Evolutionary conservation across 2,888 invertebrate genomes (phyloP), one percentile per base, ranked within the genome.

Genomic region (Sinelater perroti): DNA sequence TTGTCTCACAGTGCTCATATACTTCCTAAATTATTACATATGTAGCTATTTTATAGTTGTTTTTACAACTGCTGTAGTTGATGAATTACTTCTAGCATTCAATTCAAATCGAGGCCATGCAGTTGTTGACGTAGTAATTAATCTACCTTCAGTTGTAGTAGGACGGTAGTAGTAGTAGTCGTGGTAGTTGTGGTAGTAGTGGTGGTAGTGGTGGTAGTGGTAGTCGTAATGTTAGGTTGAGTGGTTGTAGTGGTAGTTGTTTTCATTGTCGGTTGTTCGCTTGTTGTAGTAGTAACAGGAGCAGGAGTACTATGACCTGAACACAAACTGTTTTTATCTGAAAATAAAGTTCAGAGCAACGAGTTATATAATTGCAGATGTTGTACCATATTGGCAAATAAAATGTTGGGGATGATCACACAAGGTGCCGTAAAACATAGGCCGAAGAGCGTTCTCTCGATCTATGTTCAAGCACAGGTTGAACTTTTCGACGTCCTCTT

Each of bases 371-470:
- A 1, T 18, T 6, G n/a, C 10, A n/a, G n/a, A n/a, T n/a, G 11
- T 11, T 8, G 6, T 35, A 47, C 47, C 47, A 21, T 35, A 47
- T 10, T 47, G 47, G 24, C 47, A 47, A 7, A 47, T 10, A n/a
- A 35, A 47, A 1, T 2, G 4, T 47, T 47, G 47, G 1, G 47
- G 16, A 14, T 3, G 36, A 14, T 5, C 3, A 16, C 47, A 47
- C 14, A n/a, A 0, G 1, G 35, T 47, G 1, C 47, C 47, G 11
- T 47, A 47, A n/a, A 35, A 35, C n/a, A 47, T 14, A 1, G 35
- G n/a, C 4, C 14, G 14, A 11, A 47, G 11, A 11, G 35, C 6
- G 36, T 47, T 26, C 11, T 47, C 47, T 2, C 47, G 24, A 16
- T 47, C 47, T 11, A 47, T 24, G 16, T 47, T 47, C 3, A 47